These are phyloP conservation scores for Unio pictorum DNA, from an alignment of 2,888 invertebrate genomes.

Conservation along the genomic window DNA sequence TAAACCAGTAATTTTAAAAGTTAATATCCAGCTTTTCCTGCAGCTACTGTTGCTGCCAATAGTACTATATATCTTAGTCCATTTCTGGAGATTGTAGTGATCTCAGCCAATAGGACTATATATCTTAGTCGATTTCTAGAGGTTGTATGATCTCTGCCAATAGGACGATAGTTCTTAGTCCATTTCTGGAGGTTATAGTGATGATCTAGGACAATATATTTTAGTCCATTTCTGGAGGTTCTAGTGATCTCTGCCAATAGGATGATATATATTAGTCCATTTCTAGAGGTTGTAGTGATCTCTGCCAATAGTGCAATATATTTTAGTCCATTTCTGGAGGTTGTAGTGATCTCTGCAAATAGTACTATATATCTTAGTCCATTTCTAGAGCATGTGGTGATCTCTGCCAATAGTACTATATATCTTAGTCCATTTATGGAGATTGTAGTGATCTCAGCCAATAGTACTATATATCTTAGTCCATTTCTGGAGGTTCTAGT, in stretches of 20 bases:
- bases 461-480: too few relatives aligned
- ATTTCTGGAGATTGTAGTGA: conserved; percentile 2
- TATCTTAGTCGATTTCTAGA: neutral
- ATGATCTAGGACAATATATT: too few relatives aligned
- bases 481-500: conserved; percentile 4
- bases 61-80: neutral
- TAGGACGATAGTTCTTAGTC: neutral
- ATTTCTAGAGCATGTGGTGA: conserved; percentile 1
- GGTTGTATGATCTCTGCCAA: neutral
- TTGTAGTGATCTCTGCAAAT: neutral
- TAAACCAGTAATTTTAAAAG: too few relatives aligned
- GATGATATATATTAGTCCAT: neutral
- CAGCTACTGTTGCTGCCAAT: too few relatives aligned
- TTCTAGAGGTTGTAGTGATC: conserved; percentile 2
- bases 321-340: neutral
- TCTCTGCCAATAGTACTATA: too few relatives aligned
- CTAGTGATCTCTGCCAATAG: neutral
- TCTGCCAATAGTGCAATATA: too few relatives aligned
- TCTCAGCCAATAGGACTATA: too few relatives aligned
- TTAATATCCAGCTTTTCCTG: too few relatives aligned
- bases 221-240: conserved; percentile 1
- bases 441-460: neutral
- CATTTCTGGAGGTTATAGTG: conserved; percentile 1
- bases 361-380: neutral
- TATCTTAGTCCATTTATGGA: neutral